Percentiles rank a stretch among this genome's conserved stretches.
phyloP scores from a whole-genome alignment of 2,888 invertebrate species.

The Eurytoma adleriae region DNA sequence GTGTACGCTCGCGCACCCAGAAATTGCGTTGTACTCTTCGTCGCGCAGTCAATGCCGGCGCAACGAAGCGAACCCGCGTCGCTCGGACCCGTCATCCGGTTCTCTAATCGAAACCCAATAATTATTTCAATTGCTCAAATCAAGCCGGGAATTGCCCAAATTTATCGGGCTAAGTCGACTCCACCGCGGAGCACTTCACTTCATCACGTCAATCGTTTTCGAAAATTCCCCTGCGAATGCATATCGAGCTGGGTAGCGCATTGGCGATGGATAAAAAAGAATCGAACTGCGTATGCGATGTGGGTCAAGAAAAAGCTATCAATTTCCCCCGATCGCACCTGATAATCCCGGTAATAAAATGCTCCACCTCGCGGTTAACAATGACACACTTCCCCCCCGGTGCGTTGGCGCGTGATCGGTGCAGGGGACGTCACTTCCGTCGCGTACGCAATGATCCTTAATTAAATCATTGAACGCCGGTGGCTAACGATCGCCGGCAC shows the following conservation, averaged over 20 bases:
- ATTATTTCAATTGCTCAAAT: slow-evolving; percentile 12
- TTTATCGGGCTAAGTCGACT: background rate
- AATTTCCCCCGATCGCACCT: background rate
- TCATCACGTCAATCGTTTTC: background rate
- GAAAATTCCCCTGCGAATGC: background rate
- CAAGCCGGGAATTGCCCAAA: slow-evolving; percentile 2
- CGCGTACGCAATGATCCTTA: background rate
- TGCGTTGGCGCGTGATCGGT: background rate
- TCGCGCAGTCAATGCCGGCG: background rate
- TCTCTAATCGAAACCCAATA: slow-evolving; percentile 23
- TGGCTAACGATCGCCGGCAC: slow-evolving; percentile 7
- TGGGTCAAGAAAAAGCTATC: too few relatives aligned
- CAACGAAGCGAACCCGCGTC: too few relatives aligned
- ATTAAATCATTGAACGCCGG: background rate
- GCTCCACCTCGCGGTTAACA: background rate
- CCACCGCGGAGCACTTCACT: background rate
- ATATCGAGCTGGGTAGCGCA: too few relatives aligned
- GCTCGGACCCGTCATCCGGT: background rate
- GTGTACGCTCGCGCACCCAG: background rate
- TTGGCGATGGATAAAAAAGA: background rate
- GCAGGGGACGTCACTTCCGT: background rate
- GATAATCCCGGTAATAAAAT: background rate
- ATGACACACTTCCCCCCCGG: background rate
- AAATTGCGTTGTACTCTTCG: background rate
- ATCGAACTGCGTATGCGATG: too few relatives aligned